These are phyloP conservation scores for Danaus melanippus DNA, from an alignment of 1,140 invertebrate genomes.

Conservation along the genomic window DNA sequence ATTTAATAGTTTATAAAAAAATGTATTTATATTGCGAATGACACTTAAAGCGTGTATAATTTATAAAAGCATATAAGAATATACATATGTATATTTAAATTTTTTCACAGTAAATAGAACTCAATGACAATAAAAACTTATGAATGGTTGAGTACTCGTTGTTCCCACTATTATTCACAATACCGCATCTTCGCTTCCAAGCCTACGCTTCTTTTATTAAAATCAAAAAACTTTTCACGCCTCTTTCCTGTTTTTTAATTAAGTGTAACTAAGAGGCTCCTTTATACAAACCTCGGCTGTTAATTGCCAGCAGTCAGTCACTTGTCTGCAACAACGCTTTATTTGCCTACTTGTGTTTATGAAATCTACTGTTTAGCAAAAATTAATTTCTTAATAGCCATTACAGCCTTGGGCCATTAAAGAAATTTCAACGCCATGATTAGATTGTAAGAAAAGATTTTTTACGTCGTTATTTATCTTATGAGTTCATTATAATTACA, in stretches of 20 bases:
- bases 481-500: too few relatives aligned
- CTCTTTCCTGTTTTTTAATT: conserved; percentile 50
- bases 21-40: too few relatives aligned
- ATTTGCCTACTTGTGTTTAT: conserved; percentile 45
- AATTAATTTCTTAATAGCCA: conserved; percentile 16
- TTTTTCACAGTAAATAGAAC: too few relatives aligned
- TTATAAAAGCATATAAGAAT: too few relatives aligned
- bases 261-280: conserved; percentile 56
- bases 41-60: too few relatives aligned
- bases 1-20: too few relatives aligned
- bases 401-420: conserved; percentile 8
- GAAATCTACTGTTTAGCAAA: conserved; percentile 25
- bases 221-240: conserved; percentile 17
- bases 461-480: too few relatives aligned
- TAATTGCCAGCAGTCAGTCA: conserved; percentile 60
- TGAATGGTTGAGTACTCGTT: conserved; percentile 3
- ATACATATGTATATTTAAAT: neutral
- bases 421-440: neutral
- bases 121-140: too few relatives aligned
- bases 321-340: conserved; percentile 49
- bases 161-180: conserved; percentile 16
- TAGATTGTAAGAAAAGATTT: too few relatives aligned
- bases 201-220: conserved; percentile 16
- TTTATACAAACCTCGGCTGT: conserved; percentile 39
- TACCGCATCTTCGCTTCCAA: conserved; percentile 13